These are phyloP conservation scores for Mechanitis mazaeus DNA, from an alignment of 2,888 invertebrate genomes.

Conservation along the genomic window DNA sequence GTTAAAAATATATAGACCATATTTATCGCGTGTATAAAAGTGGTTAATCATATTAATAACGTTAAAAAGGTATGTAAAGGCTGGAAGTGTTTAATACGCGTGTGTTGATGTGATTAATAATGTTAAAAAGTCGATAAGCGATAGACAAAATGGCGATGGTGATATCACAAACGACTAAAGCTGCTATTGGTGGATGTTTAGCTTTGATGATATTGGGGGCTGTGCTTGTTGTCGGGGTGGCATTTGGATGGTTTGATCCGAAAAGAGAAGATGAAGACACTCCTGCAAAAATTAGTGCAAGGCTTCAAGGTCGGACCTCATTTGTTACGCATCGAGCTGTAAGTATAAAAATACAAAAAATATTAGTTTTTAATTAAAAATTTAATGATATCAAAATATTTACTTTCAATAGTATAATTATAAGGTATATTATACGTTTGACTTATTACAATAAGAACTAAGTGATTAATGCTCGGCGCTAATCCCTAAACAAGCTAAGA, in stretches of 20 bases:
- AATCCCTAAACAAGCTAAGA: neutral
- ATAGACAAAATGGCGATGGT: conserved; percentile 69
- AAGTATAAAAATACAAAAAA: conserved; percentile 37
- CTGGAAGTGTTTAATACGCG: conserved; percentile 7
- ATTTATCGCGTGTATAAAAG: conserved; percentile 5
- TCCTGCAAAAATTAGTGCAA: conserved; percentile 66
- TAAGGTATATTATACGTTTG: neutral
- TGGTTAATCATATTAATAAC: conserved; percentile 7
- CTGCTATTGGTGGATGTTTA: conserved; percentile 65
- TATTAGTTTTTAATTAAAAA: too few relatives aligned
- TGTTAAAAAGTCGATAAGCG: conserved; percentile 54
- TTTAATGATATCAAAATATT: too few relatives aligned
- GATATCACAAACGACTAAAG: conserved; percentile 71
- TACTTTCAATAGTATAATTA: too few relatives aligned
- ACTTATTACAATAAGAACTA: too few relatives aligned
- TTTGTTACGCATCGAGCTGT: conserved; percentile 71
- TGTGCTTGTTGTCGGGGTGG: conserved; percentile 65
- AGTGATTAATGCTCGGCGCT: too few relatives aligned
- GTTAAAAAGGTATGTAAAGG: conserved; percentile 2
- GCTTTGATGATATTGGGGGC: conserved; percentile 70
- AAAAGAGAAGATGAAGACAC: conserved; percentile 67
- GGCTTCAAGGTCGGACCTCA: conserved; percentile 65
- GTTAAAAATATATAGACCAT: conserved; percentile 2
- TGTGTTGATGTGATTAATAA: conserved; percentile 33
- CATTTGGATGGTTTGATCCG: conserved; percentile 69